Evolutionary conservation across 92 coral and sea anemone species (phyloP).

Genomic region (Blastomussa wellsi): DNA sequence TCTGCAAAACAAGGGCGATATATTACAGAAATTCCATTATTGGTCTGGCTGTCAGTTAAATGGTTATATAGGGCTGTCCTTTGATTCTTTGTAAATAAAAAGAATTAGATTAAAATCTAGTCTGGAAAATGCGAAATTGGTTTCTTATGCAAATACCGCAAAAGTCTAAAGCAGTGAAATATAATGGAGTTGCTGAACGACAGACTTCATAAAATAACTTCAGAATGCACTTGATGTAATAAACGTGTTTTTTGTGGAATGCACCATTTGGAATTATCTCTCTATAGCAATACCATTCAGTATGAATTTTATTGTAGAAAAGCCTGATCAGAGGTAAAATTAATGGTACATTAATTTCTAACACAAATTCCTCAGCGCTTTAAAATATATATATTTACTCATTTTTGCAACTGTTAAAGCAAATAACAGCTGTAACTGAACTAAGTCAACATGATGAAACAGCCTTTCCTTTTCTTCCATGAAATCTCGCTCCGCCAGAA

Average conservation of each 20-base stretch:
- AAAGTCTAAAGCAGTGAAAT: not conserved
- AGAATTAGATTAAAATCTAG: not conserved
- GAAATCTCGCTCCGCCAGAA: too few species aligned
- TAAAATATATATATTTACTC: not conserved
- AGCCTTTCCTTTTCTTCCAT: not conserved
- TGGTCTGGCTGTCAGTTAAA: not conserved
- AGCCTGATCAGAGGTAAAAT: not conserved
- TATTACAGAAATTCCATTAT: not conserved
- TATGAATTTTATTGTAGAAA: not conserved
- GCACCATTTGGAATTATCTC: not conserved
- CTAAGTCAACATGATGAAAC: not conserved
- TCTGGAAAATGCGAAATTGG: not conserved
- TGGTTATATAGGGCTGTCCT: not conserved
- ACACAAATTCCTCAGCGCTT: not conserved
- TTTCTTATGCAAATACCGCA: constrained; percentile 1
- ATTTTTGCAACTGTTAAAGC: not conserved
- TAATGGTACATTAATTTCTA: not conserved
- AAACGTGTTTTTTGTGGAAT: not conserved
- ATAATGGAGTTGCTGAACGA: not conserved
- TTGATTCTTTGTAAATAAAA: not conserved
- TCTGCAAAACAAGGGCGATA: not conserved
- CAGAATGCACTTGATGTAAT: not conserved
- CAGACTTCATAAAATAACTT: not conserved
- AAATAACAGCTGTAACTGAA: not conserved
- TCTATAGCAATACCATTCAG: not conserved